Conservation (phyloP, 2,797 vertebrate species). For the Ptychobarbus kaznakovi region DNA sequence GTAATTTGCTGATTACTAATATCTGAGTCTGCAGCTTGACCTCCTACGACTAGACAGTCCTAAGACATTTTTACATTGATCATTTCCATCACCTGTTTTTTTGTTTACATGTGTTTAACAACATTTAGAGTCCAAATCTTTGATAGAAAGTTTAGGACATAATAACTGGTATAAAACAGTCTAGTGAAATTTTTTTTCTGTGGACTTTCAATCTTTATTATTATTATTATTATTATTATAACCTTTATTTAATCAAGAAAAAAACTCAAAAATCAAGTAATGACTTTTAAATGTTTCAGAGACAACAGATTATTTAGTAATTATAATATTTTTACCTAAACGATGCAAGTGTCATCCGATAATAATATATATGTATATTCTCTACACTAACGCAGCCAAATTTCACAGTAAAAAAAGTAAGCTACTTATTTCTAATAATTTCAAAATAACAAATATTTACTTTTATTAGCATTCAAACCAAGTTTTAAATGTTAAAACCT, state of each 20-base stretch:
- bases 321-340: neutral
- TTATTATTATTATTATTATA: neutral
- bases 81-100: neutral
- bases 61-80: neutral
- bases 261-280: too few species aligned
- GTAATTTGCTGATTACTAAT: constrained; percentile 6
- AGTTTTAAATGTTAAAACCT: neutral
- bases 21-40: neutral
- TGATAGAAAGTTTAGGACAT: neutral
- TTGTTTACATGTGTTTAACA: neutral
- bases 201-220: neutral
- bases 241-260: neutral
- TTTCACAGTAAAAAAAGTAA: neutral
- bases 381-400: neutral
- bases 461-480: neutral
- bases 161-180: neutral
- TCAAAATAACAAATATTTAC: neutral
- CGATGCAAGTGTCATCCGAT: neutral
- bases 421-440: neutral
- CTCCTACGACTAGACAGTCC: neutral
- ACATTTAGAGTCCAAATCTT: neutral
- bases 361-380: neutral
- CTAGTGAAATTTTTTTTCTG: neutral
- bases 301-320: neutral
- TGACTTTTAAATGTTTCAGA: neutral